Evolutionary conservation across 2,888 invertebrate genomes (phyloP), one percentile per base, ranked within the genome.

Genomic region (Arrhopalites spinosus): DNA sequence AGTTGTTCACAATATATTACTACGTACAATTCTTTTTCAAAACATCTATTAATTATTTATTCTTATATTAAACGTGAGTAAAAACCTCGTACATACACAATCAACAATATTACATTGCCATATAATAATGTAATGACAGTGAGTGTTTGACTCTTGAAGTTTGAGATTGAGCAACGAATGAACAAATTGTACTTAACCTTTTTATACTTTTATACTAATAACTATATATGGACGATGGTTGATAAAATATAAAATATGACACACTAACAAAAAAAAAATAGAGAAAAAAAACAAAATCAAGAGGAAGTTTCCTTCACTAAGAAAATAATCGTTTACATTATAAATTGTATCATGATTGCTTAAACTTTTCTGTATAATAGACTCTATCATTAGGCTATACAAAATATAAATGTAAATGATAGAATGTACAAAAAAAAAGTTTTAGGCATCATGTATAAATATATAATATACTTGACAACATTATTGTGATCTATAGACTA

Each of bases 141-240:
- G 74, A 74, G 67, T 74, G 53, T 30, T 67, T 74, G 74, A 74
- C 74, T 74, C 50, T 56, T 69, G 59, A 77, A 63, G 66, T 71
- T 74, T 77, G 77, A 77, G 77, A 77, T 77, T 77, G 77, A 77
- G 77, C 77, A 77, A 77, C 77, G 73, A 74, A 74, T 74, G 74
- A 74, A 74, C 68, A 68, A 74, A 67, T 74, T 74, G 64, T 74
- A 72, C 61, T 74, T 66, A 67, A 61, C 25, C 43, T 70, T 70
- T n/a, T 15, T 17, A n/a, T n/a, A n/a, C 36, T 64, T 64, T 13
- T 13, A 7, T 56, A n/a, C n/a, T 13, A 7, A n/a, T n/a, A n/a
- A 56, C n/a, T 13, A 56, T 56, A 36, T 64, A 17, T 30, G 30
- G 50, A 56, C 27, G 30, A 56, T 70, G 29, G 53, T 56, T 70